Evolutionary conservation across 2,888 invertebrate genomes (phyloP).

Genomic region (Protodeltote pygarga): DNA sequence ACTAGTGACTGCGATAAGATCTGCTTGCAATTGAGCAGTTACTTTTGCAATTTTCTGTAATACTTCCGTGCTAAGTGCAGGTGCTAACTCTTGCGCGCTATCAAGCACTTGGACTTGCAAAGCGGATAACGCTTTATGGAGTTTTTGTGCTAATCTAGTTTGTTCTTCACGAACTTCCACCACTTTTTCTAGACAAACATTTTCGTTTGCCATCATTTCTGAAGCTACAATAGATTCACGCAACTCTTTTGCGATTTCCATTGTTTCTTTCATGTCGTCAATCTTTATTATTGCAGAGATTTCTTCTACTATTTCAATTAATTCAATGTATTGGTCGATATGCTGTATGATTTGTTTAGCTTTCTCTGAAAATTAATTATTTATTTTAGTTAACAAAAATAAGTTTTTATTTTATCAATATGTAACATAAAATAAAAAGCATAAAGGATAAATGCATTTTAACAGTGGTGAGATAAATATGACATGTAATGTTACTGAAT

Average conservation of each 20-base stretch:
- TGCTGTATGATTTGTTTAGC: conserved; percentile 59
- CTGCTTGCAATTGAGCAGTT: conserved; percentile 65
- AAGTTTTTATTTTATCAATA: neutral
- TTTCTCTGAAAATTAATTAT: conserved; percentile 59
- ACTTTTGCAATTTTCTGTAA: conserved; percentile 61
- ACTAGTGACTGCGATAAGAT: conserved; percentile 62
- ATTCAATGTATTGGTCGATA: conserved; percentile 72
- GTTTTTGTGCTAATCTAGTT: conserved; percentile 56
- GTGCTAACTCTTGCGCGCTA: conserved; percentile 56
- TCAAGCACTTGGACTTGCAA: conserved; percentile 65
- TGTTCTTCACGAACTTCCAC: conserved; percentile 45
- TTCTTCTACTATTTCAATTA: conserved; percentile 74
- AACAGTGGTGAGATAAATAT: too few relatives aligned
- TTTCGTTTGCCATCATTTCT: conserved; percentile 34
- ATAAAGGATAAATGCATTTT: too few relatives aligned
- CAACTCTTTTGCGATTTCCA: conserved; percentile 65
- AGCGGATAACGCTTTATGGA: conserved; percentile 62
- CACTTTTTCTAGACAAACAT: conserved; percentile 23
- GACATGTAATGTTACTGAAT: too few relatives aligned
- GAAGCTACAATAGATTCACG: conserved; percentile 55
- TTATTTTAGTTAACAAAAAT: neutral
- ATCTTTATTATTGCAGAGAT: conserved; percentile 64
- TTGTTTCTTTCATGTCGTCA: conserved; percentile 64
- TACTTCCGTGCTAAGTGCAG: conserved; percentile 52
- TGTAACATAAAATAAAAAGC: too few relatives aligned